These are phyloP conservation scores for Rhagoletis pomonella DNA, from an alignment of 1,140 invertebrate genomes.

Conservation along the genomic window DNA sequence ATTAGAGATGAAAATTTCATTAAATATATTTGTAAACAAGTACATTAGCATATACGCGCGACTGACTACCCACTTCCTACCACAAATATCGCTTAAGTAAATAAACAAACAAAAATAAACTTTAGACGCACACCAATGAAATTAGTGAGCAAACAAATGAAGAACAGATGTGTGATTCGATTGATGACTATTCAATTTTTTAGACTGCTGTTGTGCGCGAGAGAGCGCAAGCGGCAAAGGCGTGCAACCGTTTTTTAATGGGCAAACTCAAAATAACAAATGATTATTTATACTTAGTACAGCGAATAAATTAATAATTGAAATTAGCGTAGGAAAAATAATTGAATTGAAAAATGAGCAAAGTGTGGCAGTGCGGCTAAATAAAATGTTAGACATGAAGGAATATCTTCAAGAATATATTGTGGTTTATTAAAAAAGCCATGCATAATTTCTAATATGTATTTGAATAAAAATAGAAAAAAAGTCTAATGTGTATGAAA, in stretches of 20 bases:
- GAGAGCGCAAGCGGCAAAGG: neutral
- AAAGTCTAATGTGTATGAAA: too few species aligned
- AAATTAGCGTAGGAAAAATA: neutral
- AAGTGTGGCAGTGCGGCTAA: too few species aligned
- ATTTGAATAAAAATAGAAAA: too few species aligned
- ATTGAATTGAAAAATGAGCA: neutral
- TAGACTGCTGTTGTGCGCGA: neutral
- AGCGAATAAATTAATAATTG: neutral
- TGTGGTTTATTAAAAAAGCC: too few species aligned
- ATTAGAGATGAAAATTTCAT: neutral
- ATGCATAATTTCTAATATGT: too few species aligned
- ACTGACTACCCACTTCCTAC: neutral
- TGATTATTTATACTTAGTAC: slow-evolving; percentile 8
- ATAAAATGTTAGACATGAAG: too few species aligned
- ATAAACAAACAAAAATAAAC: neutral
- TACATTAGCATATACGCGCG: neutral
- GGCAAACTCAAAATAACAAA: neutral
- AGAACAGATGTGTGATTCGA: slow-evolving; percentile 22
- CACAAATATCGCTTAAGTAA: neutral
- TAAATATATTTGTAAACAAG: neutral
- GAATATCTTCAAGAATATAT: too few species aligned
- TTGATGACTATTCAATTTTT: neutral
- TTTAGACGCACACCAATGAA: neutral
- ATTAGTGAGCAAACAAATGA: slow-evolving; percentile 29
- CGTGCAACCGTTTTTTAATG: neutral